phyloP scores from a whole-genome alignment of 2,888 invertebrate species.

The Smittia aterrima region DNA sequence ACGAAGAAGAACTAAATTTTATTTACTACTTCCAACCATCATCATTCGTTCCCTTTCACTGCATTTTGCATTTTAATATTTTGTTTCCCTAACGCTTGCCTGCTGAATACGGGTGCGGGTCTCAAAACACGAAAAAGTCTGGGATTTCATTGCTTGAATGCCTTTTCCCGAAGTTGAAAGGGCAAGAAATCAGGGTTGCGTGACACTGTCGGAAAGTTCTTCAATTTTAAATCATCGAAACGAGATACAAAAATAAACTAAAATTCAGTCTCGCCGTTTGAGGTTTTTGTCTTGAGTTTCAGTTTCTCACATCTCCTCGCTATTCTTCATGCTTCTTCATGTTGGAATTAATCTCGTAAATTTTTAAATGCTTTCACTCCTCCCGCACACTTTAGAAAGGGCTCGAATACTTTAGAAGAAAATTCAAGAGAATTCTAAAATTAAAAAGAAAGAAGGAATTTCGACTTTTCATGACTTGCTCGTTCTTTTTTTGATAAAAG shows the following conservation, averaged over 20 bases:
- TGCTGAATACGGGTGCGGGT: conserved; percentile 37
- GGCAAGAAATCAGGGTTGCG: conserved; percentile 39
- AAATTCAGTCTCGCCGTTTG: background rate
- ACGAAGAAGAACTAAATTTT: background rate
- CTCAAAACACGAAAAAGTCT: background rate
- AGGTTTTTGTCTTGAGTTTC: background rate
- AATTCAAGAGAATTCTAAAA: background rate
- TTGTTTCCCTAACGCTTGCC: background rate
- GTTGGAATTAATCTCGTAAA: background rate
- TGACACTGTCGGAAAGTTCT: conserved; percentile 14
- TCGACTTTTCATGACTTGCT: too few species aligned
- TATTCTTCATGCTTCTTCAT: background rate
- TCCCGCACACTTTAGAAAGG: background rate
- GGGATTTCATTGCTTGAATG: conserved; percentile 29
- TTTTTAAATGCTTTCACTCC: background rate
- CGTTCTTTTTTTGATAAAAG: too few species aligned
- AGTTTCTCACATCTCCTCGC: too few species aligned
- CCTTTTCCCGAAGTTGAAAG: conserved; percentile 19
- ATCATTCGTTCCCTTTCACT: conserved; percentile 28
- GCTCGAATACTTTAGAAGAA: background rate
- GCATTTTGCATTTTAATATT: conserved; percentile 37
- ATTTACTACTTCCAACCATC: conserved; percentile 26
- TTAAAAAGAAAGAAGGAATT: background rate
- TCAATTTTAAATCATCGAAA: background rate
- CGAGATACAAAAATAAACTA: background rate